A percentile compares a stretch with the other conserved stretches of the same genome.
Evolutionary conservation across 1,140 invertebrate species (phyloP).

Genomic region (Penaeus japonicus): DNA sequence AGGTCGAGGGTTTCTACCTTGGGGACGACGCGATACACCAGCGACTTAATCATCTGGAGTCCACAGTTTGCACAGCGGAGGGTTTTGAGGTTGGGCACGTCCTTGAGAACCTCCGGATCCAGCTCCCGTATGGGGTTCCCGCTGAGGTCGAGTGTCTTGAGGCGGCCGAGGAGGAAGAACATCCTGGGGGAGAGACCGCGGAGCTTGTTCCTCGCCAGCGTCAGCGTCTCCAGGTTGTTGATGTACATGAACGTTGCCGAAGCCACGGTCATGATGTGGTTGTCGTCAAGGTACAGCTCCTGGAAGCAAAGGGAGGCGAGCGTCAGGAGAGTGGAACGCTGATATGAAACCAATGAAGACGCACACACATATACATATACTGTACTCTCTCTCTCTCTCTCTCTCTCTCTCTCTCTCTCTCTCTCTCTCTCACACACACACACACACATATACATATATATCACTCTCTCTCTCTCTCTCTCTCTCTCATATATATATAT

Average conservation of each 20-base stretch:
- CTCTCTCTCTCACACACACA: background rate
- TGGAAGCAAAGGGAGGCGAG: conserved; percentile 13
- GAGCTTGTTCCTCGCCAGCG: conserved; percentile 76
- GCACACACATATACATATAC: background rate
- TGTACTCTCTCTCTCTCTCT: no score
- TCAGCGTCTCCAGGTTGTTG: conserved; percentile 71
- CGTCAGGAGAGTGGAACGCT: background rate
- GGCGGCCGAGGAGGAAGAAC: conserved; percentile 74
- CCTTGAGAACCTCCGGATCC: conserved; percentile 78
- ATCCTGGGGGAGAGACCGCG: conserved; percentile 73
- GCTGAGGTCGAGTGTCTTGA: conserved; percentile 76
- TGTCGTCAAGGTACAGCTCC: conserved; percentile 66
- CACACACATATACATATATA: no score
- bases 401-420: no score
- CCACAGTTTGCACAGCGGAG: conserved; percentile 76
- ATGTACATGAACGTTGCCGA: conserved; percentile 79
- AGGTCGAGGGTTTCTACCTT: conserved; percentile 75
- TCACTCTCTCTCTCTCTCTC: no score
- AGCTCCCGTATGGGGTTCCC: conserved; percentile 76
- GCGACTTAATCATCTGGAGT: conserved; percentile 76
- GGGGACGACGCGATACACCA: conserved; percentile 66
- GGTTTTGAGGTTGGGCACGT: conserved; percentile 72
- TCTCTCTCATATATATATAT: background rate
- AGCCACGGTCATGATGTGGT: conserved; percentile 66
- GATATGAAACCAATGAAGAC: background rate